These are phyloP conservation scores for Parnassius smintheus DNA, from an alignment of 2,888 invertebrate species.

Conservation along the genomic window DNA sequence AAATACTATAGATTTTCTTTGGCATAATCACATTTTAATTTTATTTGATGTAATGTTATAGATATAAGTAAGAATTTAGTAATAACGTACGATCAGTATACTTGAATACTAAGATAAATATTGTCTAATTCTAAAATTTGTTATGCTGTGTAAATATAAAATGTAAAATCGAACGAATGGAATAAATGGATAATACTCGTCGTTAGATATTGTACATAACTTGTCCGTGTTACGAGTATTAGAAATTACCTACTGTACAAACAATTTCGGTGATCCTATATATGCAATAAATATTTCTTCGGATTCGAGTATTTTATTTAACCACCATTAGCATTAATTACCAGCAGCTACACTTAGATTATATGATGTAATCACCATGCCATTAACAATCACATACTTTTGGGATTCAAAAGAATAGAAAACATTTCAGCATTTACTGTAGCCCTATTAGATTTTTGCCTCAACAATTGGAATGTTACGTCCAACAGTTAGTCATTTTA, in stretches of 20 bases:
- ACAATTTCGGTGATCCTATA: constrained; percentile 74
- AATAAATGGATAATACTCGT: constrained; percentile 44
- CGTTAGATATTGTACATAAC: constrained; percentile 69
- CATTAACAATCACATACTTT: too few species aligned
- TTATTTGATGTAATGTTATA: constrained; percentile 43
- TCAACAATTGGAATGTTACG: too few species aligned
- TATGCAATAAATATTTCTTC: constrained; percentile 38
- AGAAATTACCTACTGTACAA: constrained; percentile 69
- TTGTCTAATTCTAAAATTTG: constrained; percentile 48
- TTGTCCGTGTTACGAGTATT: constrained; percentile 63
- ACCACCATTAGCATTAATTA: too few species aligned
- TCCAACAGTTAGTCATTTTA: too few species aligned
- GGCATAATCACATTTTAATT: constrained; percentile 9
- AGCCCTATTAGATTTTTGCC: too few species aligned
- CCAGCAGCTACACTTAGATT: too few species aligned
- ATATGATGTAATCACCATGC: too few species aligned
- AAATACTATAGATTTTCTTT: constrained; percentile 4
- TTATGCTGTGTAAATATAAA: constrained; percentile 67
- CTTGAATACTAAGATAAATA: constrained; percentile 38
- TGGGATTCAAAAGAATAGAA: too few species aligned
- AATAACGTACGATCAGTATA: constrained; percentile 36
- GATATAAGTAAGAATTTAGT: constrained; percentile 32
- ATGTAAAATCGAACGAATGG: constrained; percentile 38
- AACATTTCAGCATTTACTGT: too few species aligned
- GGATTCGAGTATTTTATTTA: too few species aligned